These are phyloP conservation scores for Tetramorium parvispinum DNA, from an alignment of 1,140 invertebrate species.

Conservation along the genomic window DNA sequence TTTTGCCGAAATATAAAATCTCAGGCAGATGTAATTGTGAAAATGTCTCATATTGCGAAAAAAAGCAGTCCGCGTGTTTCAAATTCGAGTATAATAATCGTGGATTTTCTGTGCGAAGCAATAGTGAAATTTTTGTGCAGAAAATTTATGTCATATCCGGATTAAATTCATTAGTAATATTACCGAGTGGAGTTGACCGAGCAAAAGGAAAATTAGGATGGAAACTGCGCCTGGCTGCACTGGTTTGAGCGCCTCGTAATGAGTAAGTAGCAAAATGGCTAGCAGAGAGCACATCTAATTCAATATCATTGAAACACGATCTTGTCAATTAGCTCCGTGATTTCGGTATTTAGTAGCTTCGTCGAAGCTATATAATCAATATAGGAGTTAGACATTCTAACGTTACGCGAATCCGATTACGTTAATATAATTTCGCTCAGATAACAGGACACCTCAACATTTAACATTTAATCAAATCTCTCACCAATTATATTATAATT, in stretches of 20 bases:
- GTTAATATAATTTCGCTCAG: slow-evolving; percentile 1
- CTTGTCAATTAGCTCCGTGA: slow-evolving; percentile 54
- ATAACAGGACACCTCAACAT: background rate
- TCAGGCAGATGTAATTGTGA: background rate
- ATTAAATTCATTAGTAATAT: slow-evolving; percentile 53
- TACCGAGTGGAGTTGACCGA: slow-evolving; percentile 4
- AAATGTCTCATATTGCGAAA: background rate
- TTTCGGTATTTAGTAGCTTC: slow-evolving; percentile 50
- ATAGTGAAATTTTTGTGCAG: slow-evolving; percentile 24
- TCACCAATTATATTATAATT: background rate
- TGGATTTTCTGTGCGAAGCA: background rate
- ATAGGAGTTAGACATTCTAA: slow-evolving; percentile 36
- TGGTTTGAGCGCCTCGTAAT: slow-evolving; percentile 4
- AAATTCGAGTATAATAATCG: background rate
- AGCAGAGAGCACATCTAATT: slow-evolving; percentile 33
- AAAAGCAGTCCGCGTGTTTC: background rate
- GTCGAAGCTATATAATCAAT: slow-evolving; percentile 11
- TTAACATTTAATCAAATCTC: background rate
- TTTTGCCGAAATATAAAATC: background rate
- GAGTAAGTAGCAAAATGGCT: slow-evolving; percentile 49
- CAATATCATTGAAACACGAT: slow-evolving; percentile 57
- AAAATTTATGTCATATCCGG: slow-evolving; percentile 15
- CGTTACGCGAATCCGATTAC: slow-evolving; percentile 26
- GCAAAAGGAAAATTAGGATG: slow-evolving; percentile 39
- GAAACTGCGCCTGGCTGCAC: background rate